Conservation (phyloP, 2,113 vertebrate species). For the Gopherus flavomarginatus region DNA sequence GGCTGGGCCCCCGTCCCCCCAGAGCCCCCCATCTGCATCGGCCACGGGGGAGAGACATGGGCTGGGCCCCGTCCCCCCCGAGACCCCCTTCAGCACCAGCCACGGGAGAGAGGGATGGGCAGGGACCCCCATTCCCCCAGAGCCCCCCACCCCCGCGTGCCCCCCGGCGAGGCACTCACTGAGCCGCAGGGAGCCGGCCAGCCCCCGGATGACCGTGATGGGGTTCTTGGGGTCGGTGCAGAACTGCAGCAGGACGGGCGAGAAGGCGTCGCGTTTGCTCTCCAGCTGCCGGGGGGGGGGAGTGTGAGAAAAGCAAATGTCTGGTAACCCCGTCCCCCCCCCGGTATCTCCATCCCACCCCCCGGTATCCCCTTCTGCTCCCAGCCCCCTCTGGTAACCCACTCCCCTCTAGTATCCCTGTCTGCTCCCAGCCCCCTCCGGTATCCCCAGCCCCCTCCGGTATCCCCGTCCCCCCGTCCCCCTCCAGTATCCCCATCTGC, state of each 20-base stretch:
- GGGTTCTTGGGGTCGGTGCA: slow-evolving; percentile 93
- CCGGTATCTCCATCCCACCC: neutral
- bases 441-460: neutral
- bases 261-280: slow-evolving; percentile 92
- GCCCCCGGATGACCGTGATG: slow-evolving; percentile 91
- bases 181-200: slow-evolving; percentile 90
- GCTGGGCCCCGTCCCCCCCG: neutral
- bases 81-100: too few relatives aligned
- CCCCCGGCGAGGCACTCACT: slow-evolving; percentile 75
- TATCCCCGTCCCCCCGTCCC: too few relatives aligned
- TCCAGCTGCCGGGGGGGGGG: slow-evolving; percentile 82
- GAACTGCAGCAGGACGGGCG: slow-evolving; percentile 91
- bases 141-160: neutral
- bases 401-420: neutral
- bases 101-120: neutral
- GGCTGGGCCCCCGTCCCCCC: neutral
- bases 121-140: neutral
- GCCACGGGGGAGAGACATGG: neutral
- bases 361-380: neutral
- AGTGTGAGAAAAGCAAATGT: neutral
- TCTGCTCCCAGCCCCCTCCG: too few relatives aligned
- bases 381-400: too few relatives aligned
- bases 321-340: too few relatives aligned
- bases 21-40: neutral
- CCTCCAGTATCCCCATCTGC: neutral